These are phyloP conservation scores for Metacarcinus magister DNA, from an alignment of 2,888 invertebrate species.

Conservation along the genomic window DNA sequence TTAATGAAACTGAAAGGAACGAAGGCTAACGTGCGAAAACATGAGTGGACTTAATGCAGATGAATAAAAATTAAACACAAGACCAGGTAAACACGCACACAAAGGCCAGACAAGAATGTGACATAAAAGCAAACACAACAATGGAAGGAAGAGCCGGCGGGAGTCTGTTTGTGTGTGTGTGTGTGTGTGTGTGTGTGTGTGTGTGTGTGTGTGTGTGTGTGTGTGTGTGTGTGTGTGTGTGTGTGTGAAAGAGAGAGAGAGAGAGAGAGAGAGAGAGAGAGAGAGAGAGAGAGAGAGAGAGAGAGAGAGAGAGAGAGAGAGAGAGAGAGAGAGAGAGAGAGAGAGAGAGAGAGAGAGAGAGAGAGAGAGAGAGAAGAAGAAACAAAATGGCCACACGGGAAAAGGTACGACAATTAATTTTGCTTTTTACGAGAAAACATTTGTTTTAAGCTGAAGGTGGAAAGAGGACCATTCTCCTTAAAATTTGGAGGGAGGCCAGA, in stretches of 20 bases:
- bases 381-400: constrained; percentile 36
- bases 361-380: background rate
- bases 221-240: background rate
- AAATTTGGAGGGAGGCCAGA: constrained; percentile 57
- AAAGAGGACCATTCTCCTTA: constrained; percentile 56
- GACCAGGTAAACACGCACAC: background rate
- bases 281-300: constrained; percentile 43
- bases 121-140: constrained; percentile 41
- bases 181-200: constrained; percentile 49
- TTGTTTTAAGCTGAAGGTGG: constrained; percentile 75
- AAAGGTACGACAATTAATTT: constrained; percentile 69
- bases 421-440: constrained; percentile 71
- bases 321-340: constrained; percentile 58
- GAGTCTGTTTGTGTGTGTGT: constrained; percentile 45
- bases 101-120: constrained; percentile 9
- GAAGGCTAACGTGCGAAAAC: background rate
- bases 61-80: constrained; percentile 27
- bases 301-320: constrained; percentile 33
- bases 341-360: constrained; percentile 6
- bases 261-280: constrained; percentile 56
- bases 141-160: constrained; percentile 19
- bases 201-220: constrained; percentile 2
- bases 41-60: background rate
- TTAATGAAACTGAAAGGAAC: background rate
- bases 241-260: background rate